phyloP scores from a whole-genome alignment of 2,888 invertebrate genomes.

The Melolontha melolontha region DNA sequence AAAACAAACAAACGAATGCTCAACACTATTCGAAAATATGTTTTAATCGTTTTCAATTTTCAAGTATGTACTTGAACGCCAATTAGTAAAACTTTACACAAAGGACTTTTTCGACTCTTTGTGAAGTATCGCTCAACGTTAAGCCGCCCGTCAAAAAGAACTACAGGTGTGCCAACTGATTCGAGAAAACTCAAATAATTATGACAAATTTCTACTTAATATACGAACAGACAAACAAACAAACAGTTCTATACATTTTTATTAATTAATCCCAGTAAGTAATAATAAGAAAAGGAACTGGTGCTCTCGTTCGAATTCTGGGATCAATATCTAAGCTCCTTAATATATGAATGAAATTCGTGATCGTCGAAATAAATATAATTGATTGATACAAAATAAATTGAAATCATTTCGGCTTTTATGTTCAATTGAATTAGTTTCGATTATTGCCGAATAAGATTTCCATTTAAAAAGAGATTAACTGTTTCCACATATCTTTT shows the following conservation, averaged over 20 bases:
- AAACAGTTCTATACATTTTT: constrained; percentile 1
- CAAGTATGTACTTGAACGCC: constrained; percentile 14
- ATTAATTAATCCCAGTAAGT: not conserved
- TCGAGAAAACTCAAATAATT: constrained; percentile 1
- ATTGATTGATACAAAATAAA: too few species aligned
- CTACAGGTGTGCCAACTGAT: constrained; percentile 19
- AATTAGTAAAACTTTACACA: constrained; percentile 24
- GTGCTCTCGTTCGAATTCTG: too few species aligned
- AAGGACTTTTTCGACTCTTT: constrained; percentile 16
- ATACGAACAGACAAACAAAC: not conserved
- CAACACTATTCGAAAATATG: not conserved
- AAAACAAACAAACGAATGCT: too few species aligned
- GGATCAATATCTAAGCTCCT: too few species aligned
- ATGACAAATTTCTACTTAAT: not conserved
- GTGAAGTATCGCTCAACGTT: not conserved
- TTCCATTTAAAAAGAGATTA: too few species aligned
- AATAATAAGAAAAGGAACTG: too few species aligned
- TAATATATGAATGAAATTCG: too few species aligned
- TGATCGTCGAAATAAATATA: too few species aligned
- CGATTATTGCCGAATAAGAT: too few species aligned
- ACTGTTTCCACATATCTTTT: too few species aligned
- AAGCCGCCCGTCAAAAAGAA: not conserved
- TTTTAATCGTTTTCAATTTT: not conserved
- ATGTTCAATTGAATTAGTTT: too few species aligned
- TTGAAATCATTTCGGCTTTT: too few species aligned